Evolutionary conservation across 2,797 vertebrate species (phyloP).

Genomic region (Otolemur crassicaudatus): DNA sequence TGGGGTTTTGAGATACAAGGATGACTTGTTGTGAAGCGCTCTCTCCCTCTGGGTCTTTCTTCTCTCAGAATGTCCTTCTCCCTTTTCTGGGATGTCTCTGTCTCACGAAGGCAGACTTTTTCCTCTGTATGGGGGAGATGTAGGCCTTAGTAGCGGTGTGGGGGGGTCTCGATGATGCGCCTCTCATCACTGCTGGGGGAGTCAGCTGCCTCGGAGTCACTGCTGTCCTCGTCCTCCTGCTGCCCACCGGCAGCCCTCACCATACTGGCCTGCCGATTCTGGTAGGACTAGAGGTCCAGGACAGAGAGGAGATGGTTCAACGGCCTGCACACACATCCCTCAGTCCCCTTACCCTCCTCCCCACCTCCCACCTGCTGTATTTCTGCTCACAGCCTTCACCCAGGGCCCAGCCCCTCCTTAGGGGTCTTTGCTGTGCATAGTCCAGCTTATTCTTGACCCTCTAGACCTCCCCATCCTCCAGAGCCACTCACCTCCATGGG

Average conservation of each 20-base stretch:
- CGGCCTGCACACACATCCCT: background rate
- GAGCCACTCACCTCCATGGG: conserved; percentile 95
- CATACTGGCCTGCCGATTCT: conserved; percentile 68
- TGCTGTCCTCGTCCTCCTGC: conserved; percentile 92
- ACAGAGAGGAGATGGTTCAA: background rate
- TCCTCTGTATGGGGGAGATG: background rate
- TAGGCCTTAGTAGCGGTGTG: conserved; percentile 91
- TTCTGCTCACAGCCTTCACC: background rate
- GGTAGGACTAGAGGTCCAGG: conserved; percentile 72
- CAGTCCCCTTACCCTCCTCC: background rate
- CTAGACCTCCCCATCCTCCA: background rate
- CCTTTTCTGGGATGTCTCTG: background rate
- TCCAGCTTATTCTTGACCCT: conserved; percentile 75
- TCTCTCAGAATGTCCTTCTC: conserved; percentile 44
- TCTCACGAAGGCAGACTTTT: conserved; percentile 3
- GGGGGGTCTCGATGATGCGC: conserved; percentile 91
- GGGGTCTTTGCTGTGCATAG: conserved; percentile 85
- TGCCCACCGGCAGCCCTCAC: conserved; percentile 74
- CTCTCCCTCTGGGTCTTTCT: conserved; percentile 15
- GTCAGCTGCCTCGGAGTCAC: conserved; percentile 89
- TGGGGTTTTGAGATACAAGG: background rate
- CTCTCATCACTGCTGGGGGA: conserved; percentile 92
- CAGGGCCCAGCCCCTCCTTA: background rate
- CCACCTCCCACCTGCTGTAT: conserved; percentile 70
- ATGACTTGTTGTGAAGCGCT: background rate